Evolutionary conservation across 1,140 invertebrate genomes (phyloP).

Genomic region (Notospermus geniculatus): DNA sequence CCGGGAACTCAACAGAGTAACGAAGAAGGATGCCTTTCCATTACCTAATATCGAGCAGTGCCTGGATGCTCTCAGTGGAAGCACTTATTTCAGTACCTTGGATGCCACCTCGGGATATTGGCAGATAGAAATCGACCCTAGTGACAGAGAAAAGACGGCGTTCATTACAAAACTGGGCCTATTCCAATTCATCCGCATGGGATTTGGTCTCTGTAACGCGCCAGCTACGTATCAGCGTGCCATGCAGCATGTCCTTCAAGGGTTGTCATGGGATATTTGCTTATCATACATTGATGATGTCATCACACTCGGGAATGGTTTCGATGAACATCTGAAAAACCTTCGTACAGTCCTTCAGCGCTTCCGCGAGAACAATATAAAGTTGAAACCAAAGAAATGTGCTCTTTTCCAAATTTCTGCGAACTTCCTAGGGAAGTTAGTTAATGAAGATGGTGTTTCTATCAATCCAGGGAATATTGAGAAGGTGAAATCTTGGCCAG

Average conservation of each 20-base stretch:
- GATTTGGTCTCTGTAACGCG: too few species aligned
- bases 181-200: too few species aligned
- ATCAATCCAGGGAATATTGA: slow-evolving; percentile 27
- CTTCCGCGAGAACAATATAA: slow-evolving; percentile 18
- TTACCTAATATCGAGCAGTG: slow-evolving; percentile 22
- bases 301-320: too few species aligned
- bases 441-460: slow-evolving; percentile 22
- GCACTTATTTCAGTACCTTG: slow-evolving; percentile 11
- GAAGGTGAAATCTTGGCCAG: slow-evolving; percentile 25
- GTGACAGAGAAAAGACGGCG: slow-evolving; percentile 40
- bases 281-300: background rate
- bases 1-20: slow-evolving; percentile 24
- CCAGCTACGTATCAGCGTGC: too few species aligned
- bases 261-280: background rate
- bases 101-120: slow-evolving; percentile 26
- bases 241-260: too few species aligned
- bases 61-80: slow-evolving; percentile 15
- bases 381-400: too few species aligned
- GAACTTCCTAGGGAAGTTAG: slow-evolving; percentile 18
- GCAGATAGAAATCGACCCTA: slow-evolving; percentile 42
- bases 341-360: background rate
- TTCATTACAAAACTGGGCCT: too few species aligned
- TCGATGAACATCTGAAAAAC: too few species aligned
- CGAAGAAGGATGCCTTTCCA: slow-evolving; percentile 14
- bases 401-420: slow-evolving; percentile 19